A percentile compares a stretch with the other conserved stretches of the same genome.
phyloP scores from a whole-genome alignment of 2,888 invertebrate genomes.

The Drosophila nr. fundita region DNA sequence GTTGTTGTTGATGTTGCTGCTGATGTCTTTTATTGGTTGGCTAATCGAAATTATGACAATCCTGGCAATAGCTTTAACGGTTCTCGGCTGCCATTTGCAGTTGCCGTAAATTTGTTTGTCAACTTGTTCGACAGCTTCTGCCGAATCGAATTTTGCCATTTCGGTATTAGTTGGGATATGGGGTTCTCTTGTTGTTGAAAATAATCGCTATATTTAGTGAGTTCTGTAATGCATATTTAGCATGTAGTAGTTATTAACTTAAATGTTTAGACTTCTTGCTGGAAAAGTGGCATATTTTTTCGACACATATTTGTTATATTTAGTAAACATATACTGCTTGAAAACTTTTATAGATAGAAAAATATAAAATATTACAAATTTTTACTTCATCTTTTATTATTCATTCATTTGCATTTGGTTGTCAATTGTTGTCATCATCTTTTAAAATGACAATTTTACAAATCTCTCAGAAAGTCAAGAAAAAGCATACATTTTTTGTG shows the following conservation, averaged over 20 bases:
- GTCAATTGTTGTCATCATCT: neutral
- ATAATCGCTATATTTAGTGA: neutral
- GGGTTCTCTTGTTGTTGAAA: neutral
- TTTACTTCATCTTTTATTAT: neutral
- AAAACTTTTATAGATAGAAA: neutral
- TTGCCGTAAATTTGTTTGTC: constrained; percentile 78
- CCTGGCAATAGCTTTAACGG: constrained; percentile 67
- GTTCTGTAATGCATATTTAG: neutral
- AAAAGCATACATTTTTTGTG: neutral
- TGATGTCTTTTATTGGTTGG: constrained; percentile 56
- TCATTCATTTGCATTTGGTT: neutral
- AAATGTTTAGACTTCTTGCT: neutral
- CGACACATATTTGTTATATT: neutral
- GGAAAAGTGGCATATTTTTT: neutral
- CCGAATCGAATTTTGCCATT: constrained; percentile 25
- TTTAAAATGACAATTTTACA: neutral
- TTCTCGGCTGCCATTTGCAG: constrained; percentile 48
- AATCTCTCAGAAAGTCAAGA: neutral
- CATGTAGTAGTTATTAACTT: neutral
- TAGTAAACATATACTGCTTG: neutral
- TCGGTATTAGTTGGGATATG: constrained; percentile 15
- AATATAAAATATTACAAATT: neutral
- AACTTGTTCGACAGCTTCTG: constrained; percentile 64
- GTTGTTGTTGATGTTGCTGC: constrained; percentile 27
- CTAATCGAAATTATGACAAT: constrained; percentile 79